Evolutionary conservation across 2,797 vertebrate genomes (phyloP), one percentile per base, ranked within the genome.

Genomic region (Linurgus olivaceus): DNA sequence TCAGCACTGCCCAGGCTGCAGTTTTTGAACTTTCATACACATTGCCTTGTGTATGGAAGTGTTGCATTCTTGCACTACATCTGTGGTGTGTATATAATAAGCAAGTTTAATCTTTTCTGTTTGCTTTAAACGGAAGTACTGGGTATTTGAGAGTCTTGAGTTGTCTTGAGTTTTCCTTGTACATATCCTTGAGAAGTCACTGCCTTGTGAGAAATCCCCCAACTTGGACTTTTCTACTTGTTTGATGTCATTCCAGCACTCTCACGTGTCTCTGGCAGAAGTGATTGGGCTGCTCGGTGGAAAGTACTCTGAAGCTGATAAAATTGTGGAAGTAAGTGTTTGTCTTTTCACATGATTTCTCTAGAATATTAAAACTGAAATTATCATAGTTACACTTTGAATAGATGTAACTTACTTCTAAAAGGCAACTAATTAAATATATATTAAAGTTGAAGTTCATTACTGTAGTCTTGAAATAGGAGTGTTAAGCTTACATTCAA

Each of bases 241-340:
- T 94, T 57, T 78, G 14, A 13, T 96, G 7, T 94, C 48, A 80
- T 87, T 94, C 63, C 94, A 99, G 99, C 99, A 99, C 93, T 98
- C 99, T 24, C 99, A 99, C 15, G 99, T 99, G 62, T 99, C 99
- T 8, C 98, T 99, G 97, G 98, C 98, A 26, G 99, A 99, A 96
- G 99, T 99, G 73, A 99, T 99, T 51, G 99, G 99, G 71, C 98
- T 99, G 38, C 97, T 99, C 2, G 99, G 99, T 50, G 99, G 99
- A 97, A 98, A 98, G 54, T 99, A 99, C 84, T 97, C 95, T 19
- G 98, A 99, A 80, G 97, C 97, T 17, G 96, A 98, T 71, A 98
- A 98, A 95, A 90, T 98, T 44, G 96, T 99, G 51, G 99, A 99
- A 98, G 99, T 99, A 96, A 97, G 98, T 95, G 37, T 51, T 80